phyloP scores from a whole-genome alignment of 2,113 vertebrate species.

The Acinonyx jubatus region DNA sequence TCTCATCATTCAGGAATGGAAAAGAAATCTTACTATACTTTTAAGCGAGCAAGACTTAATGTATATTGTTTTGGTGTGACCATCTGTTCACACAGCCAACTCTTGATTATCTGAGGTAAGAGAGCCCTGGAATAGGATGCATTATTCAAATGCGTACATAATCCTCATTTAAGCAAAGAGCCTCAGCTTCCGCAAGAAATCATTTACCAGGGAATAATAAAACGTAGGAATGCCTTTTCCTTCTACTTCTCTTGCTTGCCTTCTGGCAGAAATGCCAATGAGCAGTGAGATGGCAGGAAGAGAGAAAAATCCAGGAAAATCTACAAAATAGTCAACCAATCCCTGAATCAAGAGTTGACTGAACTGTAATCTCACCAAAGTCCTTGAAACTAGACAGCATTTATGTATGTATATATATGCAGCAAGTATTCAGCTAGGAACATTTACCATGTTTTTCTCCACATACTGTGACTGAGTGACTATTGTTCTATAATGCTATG shows the following conservation, averaged over 20 bases:
- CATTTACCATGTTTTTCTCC: constrained; percentile 63
- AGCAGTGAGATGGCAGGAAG: neutral
- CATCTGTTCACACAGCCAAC: constrained; percentile 70
- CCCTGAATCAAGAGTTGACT: constrained; percentile 68
- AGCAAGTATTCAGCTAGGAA: constrained; percentile 40
- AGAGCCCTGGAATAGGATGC: neutral
- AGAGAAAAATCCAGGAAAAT: neutral
- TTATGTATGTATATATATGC: neutral
- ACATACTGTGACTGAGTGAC: constrained; percentile 57
- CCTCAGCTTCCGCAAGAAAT: neutral
- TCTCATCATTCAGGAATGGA: constrained; percentile 78
- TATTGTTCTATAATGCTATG: constrained; percentile 91
- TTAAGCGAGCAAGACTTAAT: constrained; percentile 52
- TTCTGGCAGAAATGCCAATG: neutral
- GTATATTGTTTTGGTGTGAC: constrained; percentile 44
- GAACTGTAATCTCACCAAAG: neutral
- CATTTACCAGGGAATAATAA: neutral
- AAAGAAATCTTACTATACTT: constrained; percentile 70
- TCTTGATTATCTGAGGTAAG: constrained; percentile 67
- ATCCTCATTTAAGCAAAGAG: neutral
- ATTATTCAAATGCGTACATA: neutral
- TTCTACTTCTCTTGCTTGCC: neutral
- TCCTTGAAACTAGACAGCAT: neutral
- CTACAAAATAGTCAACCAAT: neutral
- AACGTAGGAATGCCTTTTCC: neutral